A percentile compares a stretch with the other conserved stretches of the same genome.
Evolutionary conservation across 1,140 invertebrate species (phyloP).

Genomic region (Lineus longissimus): DNA sequence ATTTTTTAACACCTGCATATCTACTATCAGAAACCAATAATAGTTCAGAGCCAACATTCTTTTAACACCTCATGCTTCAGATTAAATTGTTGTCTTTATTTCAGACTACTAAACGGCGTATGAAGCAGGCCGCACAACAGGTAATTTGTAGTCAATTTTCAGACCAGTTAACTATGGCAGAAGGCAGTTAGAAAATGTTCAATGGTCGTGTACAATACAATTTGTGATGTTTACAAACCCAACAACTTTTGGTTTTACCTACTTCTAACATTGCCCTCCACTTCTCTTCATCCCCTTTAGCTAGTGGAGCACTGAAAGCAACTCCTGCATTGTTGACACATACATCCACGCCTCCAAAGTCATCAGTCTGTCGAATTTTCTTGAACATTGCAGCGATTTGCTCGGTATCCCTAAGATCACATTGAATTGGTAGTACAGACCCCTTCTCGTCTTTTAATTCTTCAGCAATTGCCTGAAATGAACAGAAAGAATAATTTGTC

Average conservation of each 20-base stretch:
- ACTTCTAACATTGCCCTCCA: constrained; percentile 61
- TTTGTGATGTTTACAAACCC: no score
- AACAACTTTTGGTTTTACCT: no score
- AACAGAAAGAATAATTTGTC: neutral
- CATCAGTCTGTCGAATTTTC: constrained; percentile 58
- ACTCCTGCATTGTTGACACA: constrained; percentile 72
- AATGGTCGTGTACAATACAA: neutral
- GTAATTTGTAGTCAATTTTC: neutral
- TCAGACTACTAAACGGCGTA: no score
- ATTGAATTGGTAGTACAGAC: constrained; percentile 51
- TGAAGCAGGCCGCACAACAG: no score
- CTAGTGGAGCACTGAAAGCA: constrained; percentile 45
- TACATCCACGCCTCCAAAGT: constrained; percentile 63
- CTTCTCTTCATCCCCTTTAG: constrained; percentile 50
- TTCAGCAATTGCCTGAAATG: constrained; percentile 16
- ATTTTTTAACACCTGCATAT: no score
- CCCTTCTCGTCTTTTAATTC: constrained; percentile 20
- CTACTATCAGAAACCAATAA: no score
- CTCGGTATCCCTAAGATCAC: constrained; percentile 64
- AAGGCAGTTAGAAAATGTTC: neutral
- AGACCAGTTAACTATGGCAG: neutral
- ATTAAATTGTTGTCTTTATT: no score
- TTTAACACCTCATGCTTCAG: no score
- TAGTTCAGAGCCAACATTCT: no score
- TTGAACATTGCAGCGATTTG: constrained; percentile 65